Evolutionary conservation across 1,140 invertebrate genomes (phyloP).

Genomic region (Neotoxoptera formosana): DNA sequence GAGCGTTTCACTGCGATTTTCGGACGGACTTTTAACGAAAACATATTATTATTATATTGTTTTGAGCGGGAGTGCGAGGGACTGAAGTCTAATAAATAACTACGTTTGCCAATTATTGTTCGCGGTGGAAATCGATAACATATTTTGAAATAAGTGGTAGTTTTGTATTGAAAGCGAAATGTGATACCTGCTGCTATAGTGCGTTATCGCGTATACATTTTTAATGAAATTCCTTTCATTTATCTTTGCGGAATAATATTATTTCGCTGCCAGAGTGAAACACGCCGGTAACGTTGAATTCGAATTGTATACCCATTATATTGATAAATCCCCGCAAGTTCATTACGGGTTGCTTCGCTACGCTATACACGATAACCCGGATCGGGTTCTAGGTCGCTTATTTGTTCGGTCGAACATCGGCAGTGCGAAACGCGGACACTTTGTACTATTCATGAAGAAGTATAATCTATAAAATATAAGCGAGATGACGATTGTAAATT

Average conservation of each 20-base stretch:
- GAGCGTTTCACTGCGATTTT: background rate
- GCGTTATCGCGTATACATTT: background rate
- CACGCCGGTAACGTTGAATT: background rate
- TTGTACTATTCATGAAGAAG: too few relatives aligned
- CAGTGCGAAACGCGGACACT: too few relatives aligned
- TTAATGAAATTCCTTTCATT: conserved; percentile 21
- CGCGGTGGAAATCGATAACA: background rate
- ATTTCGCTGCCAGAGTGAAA: background rate
- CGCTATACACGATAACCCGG: background rate
- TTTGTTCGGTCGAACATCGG: too few relatives aligned
- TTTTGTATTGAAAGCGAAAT: background rate
- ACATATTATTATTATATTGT: background rate
- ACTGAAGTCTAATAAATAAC: background rate
- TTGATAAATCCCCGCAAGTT: background rate
- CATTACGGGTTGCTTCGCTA: background rate
- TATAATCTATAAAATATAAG: too few relatives aligned
- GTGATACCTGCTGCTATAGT: background rate
- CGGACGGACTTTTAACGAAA: background rate
- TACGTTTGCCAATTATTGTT: background rate
- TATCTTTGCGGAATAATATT: background rate
- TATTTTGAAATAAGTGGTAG: background rate
- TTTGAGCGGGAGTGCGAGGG: background rate
- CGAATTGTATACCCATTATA: background rate
- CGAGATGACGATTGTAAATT: too few relatives aligned
- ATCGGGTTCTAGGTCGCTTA: too few relatives aligned